Base-by-base conservation (phyloP, 2,888 invertebrate species). In the Pammene aurita region DNA sequence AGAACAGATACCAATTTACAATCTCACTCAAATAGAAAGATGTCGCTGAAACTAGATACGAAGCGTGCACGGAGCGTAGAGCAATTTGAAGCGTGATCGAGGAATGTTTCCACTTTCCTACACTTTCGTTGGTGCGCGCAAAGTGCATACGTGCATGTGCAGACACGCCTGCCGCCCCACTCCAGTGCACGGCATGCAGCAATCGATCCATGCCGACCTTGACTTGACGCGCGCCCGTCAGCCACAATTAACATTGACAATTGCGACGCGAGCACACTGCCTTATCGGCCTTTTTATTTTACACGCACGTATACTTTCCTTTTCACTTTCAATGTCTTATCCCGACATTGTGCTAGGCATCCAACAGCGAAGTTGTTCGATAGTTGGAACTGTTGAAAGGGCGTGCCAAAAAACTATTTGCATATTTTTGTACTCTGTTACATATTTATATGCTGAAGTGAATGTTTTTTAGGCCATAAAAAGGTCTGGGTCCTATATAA, bases 81-180 rank as follows among this genome's bases (percentile, higher is more conserved):
- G 76, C 74, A 76, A 75, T 77, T 76, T 75, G 77, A 78, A 76
- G 77, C 77, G 79, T 81, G 84, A 84, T 81, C 76, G 80, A 84
- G 82, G 88, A 90, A 91, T 90, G 83, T 85, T 80, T 82, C 84
- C 83, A 88, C 91, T 91, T 91, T 91, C 89, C 74, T 88, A 83
- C 81, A 88, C 90, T 91, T 91, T 91, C 88, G 81, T 88, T 80
- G 75, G 76, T 78, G 72, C 78, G 78, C 76, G 78, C 84, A 72
- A 83, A 79, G 79, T 84, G 84, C 83, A 84, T 81, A 79, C 79
- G 78, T 86, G 87, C 84, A 86, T 81, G 83, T 72, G 78, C 74
- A 77, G 77, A 75, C 76, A 72, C 79, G 79, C 74, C 76, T 71
- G 75, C 77, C 75, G 60, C 61, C 64, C 73, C 72, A 63, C 71